Percentiles rank a stretch among this genome's conserved stretches.
These are phyloP conservation scores for Odontothrips loti DNA, from an alignment of 2,888 invertebrate genomes.

Conservation along the genomic window DNA sequence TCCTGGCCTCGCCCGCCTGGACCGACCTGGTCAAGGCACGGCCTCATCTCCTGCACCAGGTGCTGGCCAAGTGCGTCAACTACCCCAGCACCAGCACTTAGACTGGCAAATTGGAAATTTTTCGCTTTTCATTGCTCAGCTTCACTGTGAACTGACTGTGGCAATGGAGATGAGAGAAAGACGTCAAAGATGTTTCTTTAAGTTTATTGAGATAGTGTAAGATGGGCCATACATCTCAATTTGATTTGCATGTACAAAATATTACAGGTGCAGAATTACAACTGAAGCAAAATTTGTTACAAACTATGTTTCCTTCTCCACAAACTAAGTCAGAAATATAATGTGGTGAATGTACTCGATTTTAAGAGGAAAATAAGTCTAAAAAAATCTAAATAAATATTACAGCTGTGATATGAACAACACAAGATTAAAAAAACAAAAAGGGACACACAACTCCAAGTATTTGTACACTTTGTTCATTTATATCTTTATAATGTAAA, in stretches of 20 bases:
- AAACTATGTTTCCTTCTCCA: background rate
- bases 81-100: background rate
- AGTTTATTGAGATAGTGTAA: background rate
- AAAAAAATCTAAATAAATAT: background rate
- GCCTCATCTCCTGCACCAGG: background rate
- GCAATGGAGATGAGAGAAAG: too few species aligned
- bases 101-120: too few species aligned
- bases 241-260: background rate
- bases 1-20: background rate
- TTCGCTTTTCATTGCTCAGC: too few species aligned
- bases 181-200: background rate
- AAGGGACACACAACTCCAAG: too few species aligned
- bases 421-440: too few species aligned
- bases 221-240: background rate
- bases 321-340: too few species aligned
- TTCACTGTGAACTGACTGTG: too few species aligned
- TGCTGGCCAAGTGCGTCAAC: conserved; percentile 16
- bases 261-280: background rate
- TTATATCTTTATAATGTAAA: background rate
- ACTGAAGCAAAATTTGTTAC: background rate
- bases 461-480: background rate
- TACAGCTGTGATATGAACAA: too few species aligned
- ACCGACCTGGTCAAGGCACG: background rate
- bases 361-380: too few species aligned
- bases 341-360: too few species aligned